phyloP scores from a whole-genome alignment of 2,113 vertebrate genomes.

The Taurulus bubalis region DNA sequence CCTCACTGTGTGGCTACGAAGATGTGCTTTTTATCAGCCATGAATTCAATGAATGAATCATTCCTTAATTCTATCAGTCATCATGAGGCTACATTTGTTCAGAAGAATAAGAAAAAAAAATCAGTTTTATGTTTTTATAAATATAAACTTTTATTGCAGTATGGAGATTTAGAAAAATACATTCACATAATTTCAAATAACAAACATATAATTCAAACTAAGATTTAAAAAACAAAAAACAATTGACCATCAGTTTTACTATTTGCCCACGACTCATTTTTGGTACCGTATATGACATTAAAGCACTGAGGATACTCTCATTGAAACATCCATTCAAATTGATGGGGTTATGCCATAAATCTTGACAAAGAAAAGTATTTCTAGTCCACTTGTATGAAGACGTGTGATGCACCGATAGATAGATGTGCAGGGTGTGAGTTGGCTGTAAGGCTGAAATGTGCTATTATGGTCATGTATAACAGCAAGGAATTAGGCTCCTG shows the following conservation, averaged over 20 bases:
- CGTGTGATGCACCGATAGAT: conserved; percentile 33
- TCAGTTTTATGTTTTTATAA: conserved; percentile 88
- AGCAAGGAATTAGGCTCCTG: conserved; percentile 52
- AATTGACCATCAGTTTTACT: conserved; percentile 68
- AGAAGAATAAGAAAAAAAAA: conserved; percentile 31
- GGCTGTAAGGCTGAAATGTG: conserved; percentile 68
- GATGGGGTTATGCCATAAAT: conserved; percentile 45
- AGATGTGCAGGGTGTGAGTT: conserved; percentile 36
- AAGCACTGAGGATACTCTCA: conserved; percentile 81
- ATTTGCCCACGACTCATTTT: conserved; percentile 90
- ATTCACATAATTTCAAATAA: conserved; percentile 99
- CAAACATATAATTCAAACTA: conserved; percentile 91
- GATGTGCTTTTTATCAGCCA: conserved; percentile 57
- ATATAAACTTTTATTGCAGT: conserved; percentile 99
- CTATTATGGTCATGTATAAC: conserved; percentile 62
- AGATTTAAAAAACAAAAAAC: conserved; percentile 69
- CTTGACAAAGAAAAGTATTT: conserved; percentile 25
- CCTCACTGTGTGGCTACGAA: conserved; percentile 61
- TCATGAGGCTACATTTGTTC: neutral
- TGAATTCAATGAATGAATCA: conserved; percentile 42
- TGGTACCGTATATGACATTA: conserved; percentile 87
- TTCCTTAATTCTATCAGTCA: conserved; percentile 1
- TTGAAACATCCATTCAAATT: conserved; percentile 61
- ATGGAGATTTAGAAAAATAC: conserved; percentile 99
- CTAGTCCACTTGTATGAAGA: conserved; percentile 26